These are phyloP conservation scores for Acipenser oxyrinchus DNA, from an alignment of 2,797 vertebrate genomes.

Conservation along the genomic window DNA sequence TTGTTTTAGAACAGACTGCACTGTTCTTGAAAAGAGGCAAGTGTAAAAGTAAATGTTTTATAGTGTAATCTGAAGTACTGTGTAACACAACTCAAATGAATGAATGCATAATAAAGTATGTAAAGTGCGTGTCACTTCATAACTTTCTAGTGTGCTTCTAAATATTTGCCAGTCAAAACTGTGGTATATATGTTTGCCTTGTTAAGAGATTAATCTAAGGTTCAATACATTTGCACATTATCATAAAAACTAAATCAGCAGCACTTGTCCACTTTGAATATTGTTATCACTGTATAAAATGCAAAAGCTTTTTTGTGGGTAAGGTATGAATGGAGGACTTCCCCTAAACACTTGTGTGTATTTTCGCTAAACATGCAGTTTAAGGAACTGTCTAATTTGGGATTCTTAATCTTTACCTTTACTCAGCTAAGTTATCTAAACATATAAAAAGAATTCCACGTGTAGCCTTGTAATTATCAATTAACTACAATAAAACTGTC, in stretches of 20 bases:
- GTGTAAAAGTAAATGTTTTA: constrained; percentile 30
- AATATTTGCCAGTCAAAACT: constrained; percentile 77
- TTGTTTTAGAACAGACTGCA: no score
- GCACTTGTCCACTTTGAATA: constrained; percentile 32
- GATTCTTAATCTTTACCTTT: no score
- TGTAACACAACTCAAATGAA: constrained; percentile 54
- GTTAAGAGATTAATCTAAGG: constrained; percentile 47
- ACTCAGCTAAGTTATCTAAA: no score
- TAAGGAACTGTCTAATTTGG: no score
- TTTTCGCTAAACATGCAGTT: no score
- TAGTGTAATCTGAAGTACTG: constrained; percentile 53
- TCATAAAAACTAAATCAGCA: constrained; percentile 36
- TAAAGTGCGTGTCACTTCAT: constrained; percentile 35
- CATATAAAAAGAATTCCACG: no score
- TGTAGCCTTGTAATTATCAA: no score
- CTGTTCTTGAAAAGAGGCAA: no score
- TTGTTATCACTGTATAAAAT: constrained; percentile 14
- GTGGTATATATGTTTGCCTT: constrained; percentile 57
- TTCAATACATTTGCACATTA: constrained; percentile 21
- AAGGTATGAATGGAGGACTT: no score
- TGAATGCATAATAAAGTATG: constrained; percentile 59
- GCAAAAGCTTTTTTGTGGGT: no score
- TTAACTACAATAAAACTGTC: no score
- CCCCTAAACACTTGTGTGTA: no score
- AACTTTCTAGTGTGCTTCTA: constrained; percentile 57